Percentiles rank a stretch among this genome's conserved stretches.
Evolutionary conservation across 2,888 invertebrate species (phyloP).

Genomic region (Eurois occulta): DNA sequence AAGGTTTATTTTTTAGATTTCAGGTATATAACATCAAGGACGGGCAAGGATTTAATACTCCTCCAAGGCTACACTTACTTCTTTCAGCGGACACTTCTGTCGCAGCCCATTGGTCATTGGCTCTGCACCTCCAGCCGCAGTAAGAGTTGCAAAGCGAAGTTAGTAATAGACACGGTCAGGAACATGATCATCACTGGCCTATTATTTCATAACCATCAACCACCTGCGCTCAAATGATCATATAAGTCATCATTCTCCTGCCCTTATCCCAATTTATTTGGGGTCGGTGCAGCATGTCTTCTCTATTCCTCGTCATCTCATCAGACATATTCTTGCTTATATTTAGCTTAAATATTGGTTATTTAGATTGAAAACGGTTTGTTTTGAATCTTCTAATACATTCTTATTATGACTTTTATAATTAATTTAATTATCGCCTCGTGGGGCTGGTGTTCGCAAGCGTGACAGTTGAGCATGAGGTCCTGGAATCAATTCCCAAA

Average conservation of each 20-base stretch:
- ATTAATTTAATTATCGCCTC: no score
- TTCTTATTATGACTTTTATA: background rate
- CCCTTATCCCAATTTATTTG: no score
- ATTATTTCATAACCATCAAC: constrained; percentile 22
- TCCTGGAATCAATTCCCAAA: background rate
- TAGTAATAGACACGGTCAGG: background rate
- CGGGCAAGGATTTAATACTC: constrained; percentile 38
- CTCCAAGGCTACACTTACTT: constrained; percentile 37
- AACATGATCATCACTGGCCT: background rate
- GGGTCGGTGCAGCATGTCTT: no score
- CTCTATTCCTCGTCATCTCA: no score
- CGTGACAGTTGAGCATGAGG: background rate
- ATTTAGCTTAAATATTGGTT: background rate
- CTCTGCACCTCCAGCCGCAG: constrained; percentile 48
- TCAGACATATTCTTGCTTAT: no score
- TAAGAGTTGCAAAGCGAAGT: constrained; percentile 36
- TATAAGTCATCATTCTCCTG: background rate
- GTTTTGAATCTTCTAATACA: background rate
- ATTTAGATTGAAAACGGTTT: background rate
- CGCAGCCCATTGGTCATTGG: constrained; percentile 36
- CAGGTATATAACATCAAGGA: constrained; percentile 30
- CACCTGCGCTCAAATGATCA: background rate
- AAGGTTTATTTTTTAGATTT: background rate
- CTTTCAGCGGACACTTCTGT: constrained; percentile 3
- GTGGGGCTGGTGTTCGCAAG: no score